Percentiles rank a stretch among this genome's conserved stretches.
Evolutionary conservation across 1,140 invertebrate species (phyloP).

Genomic region (Drosophila lini): DNA sequence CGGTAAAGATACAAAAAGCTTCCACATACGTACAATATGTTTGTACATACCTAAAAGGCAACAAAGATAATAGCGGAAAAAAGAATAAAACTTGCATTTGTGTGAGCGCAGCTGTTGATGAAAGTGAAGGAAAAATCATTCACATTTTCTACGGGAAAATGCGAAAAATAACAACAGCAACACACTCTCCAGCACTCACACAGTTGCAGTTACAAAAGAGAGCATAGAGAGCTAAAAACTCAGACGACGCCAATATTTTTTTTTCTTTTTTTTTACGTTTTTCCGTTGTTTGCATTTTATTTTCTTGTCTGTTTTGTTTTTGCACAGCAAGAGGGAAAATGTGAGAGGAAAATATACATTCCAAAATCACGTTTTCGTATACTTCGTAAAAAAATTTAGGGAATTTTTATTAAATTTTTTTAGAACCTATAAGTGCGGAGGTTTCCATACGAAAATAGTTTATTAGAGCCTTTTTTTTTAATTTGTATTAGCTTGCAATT

Average conservation of each 20-base stretch:
- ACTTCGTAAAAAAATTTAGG: background rate
- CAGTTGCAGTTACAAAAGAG: constrained; percentile 47
- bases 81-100: constrained; percentile 55
- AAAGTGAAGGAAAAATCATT: constrained; percentile 78
- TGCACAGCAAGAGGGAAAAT: background rate
- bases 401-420: background rate
- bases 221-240: constrained; percentile 57
- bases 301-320: constrained; percentile 39
- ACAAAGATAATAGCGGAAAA: constrained; percentile 19
- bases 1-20: constrained; percentile 70
- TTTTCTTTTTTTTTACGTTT: constrained; percentile 18
- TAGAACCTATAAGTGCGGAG: too few species aligned
- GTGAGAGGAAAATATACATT: background rate
- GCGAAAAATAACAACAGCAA: constrained; percentile 50
- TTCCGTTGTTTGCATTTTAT: constrained; percentile 37
- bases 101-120: constrained; percentile 77
- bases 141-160: constrained; percentile 64
- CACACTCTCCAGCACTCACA: constrained; percentile 37
- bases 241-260: constrained; percentile 59
- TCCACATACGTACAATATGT: constrained; percentile 24
- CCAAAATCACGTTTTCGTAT: background rate
- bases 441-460: too few species aligned
- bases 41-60: constrained; percentile 40
- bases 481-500: too few species aligned
- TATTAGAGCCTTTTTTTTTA: too few species aligned